A percentile compares a stretch with the other conserved stretches of the same genome.
Evolutionary conservation across 2,113 vertebrate genomes (phyloP).

Genomic region (Anguilla japonica): DNA sequence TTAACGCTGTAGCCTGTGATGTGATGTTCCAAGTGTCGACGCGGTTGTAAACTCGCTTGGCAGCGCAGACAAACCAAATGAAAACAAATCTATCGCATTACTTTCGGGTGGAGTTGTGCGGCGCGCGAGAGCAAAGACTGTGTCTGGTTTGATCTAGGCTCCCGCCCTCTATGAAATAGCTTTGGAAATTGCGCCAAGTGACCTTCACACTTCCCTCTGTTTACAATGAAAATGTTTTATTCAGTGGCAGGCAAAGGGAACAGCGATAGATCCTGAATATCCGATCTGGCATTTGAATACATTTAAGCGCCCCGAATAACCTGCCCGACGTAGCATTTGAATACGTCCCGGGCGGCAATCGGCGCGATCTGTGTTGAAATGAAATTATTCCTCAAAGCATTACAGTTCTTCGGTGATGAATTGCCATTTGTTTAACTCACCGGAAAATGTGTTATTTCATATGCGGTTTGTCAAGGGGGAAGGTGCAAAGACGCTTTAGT

Average conservation of each 20-base stretch:
- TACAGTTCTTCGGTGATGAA: constrained; percentile 37
- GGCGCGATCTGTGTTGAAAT: constrained; percentile 39
- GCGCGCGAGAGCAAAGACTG: not conserved
- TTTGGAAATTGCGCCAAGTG: constrained; percentile 23
- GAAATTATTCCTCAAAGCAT: constrained; percentile 36
- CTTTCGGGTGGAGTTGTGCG: not conserved
- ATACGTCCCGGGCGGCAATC: constrained; percentile 50
- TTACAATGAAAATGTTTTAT: constrained; percentile 1
- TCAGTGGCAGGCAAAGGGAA: not conserved
- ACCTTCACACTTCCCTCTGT: constrained; percentile 10
- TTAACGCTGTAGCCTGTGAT: not conserved
- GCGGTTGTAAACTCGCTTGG: not conserved
- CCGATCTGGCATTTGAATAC: constrained; percentile 53
- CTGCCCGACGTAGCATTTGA: constrained; percentile 47
- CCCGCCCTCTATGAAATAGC: constrained; percentile 25
- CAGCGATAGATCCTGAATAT: constrained; percentile 28
- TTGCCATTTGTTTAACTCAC: constrained; percentile 46
- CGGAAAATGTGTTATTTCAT: constrained; percentile 43
- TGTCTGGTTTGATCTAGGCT: constrained; percentile 8
- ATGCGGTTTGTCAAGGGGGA: constrained; percentile 43
- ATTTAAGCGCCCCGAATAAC: constrained; percentile 44
- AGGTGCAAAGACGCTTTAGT: constrained; percentile 45
- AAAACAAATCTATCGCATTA: not conserved
- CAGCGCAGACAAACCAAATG: not conserved
- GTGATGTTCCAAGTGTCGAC: not conserved